Base-by-base conservation (phyloP, 1,140 invertebrate genomes). In the Leptestheria dahalacensis region DNA sequence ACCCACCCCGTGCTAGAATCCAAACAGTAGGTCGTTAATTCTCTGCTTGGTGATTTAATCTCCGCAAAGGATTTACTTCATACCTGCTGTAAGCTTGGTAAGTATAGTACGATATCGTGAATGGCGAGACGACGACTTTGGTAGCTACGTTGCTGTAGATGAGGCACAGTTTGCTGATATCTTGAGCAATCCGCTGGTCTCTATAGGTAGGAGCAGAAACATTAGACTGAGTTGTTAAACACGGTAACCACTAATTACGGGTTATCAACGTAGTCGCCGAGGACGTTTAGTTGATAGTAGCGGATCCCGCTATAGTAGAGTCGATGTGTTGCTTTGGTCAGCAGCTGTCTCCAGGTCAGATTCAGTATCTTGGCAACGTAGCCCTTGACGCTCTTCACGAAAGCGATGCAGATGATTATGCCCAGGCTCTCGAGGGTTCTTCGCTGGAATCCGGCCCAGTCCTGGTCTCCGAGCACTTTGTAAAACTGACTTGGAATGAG, bases 181-280 rank as follows among this genome's bases (percentile, higher is more conserved):
- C 79, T 66, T 79, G 75, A 15, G 78, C 77, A 26, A 80, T 79
- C 46, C 79, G 65, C 65, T 80, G 78, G 64, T 81, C 79, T 9
- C 70, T 72, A 57, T 23, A 64, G 26, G 33, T 23, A 60, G 23
- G 29, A 60, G n/a, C n/a, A n/a, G n/a, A n/a, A n/a, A n/a, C n/a
- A n/a, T n/a, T n/a, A n/a, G n/a, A 54, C 15, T 28, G n/a, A n/a
- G n/a, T n/a, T n/a, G 20, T 21, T 61, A 64, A 48, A 66, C 29
- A 61, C n/a, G n/a, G n/a, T n/a, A n/a, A n/a, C n/a, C n/a, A n/a
- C n/a, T n/a, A n/a, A n/a, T n/a, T 67, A 77, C 75, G 77, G 76
- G 66, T 80, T 79, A 65, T 79, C 78, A 41, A 77, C 66, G 23
- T 57, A 65, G 58, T 71, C 69, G 52, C 74, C 68, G 4, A 77